Conservation (phyloP, 2,888 invertebrate genomes). For the Malacosoma neustria region DNA sequence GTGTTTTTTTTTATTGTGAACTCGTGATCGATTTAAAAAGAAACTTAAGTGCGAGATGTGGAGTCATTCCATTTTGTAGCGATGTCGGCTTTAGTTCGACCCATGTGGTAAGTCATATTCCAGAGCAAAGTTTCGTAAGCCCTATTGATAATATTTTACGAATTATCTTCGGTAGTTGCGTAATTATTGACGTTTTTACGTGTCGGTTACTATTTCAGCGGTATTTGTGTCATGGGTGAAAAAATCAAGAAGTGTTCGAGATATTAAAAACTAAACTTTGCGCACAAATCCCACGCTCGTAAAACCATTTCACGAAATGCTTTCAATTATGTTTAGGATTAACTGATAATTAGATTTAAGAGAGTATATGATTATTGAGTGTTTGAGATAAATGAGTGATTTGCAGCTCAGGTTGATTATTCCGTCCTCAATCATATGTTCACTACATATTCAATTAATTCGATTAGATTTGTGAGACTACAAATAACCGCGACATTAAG, state of each 20-base stretch:
- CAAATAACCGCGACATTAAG: slow-evolving; percentile 43
- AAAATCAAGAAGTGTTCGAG: slow-evolving; percentile 50
- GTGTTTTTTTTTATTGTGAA: slow-evolving; percentile 44
- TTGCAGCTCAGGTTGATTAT: slow-evolving; percentile 32
- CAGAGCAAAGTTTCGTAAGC: slow-evolving; percentile 6
- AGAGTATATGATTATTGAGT: slow-evolving; percentile 12
- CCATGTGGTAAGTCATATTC: slow-evolving; percentile 65
- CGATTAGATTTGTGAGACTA: slow-evolving; percentile 32
- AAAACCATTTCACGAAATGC: slow-evolving; percentile 75
- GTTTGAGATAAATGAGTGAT: slow-evolving; percentile 3
- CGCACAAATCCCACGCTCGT: slow-evolving; percentile 73
- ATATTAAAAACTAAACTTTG: slow-evolving; percentile 41
- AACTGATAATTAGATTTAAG: slow-evolving; percentile 14
- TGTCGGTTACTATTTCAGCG: slow-evolving; percentile 51
- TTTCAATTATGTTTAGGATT: slow-evolving; percentile 38
- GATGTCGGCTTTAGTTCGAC: slow-evolving; percentile 74
- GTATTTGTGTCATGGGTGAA: slow-evolving; percentile 45
- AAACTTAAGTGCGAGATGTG: slow-evolving; percentile 63
- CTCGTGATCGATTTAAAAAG: slow-evolving; percentile 28
- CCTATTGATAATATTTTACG: slow-evolving; percentile 2
- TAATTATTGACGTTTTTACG: slow-evolving; percentile 26
- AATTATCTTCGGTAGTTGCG: slow-evolving; percentile 4
- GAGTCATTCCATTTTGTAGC: slow-evolving; percentile 60
- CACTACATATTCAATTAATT: slow-evolving; percentile 45
- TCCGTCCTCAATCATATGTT: slow-evolving; percentile 32